Percentiles rank a stretch among this genome's conserved stretches.
Evolutionary conservation across 2,113 vertebrate genomes (phyloP).

Genomic region (Uria aalge): DNA sequence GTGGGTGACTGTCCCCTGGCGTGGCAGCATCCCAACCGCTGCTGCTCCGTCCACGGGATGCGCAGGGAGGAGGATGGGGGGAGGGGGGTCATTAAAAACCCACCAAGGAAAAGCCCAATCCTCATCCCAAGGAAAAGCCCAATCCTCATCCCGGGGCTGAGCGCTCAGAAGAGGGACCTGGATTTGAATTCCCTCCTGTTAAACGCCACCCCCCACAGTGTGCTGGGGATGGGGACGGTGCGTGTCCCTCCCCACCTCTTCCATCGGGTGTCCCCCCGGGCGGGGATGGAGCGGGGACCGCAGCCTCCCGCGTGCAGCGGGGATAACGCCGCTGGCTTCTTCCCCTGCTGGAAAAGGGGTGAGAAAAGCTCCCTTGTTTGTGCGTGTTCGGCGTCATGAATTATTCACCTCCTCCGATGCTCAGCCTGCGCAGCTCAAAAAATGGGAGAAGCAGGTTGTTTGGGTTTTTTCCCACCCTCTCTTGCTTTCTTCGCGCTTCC

Average conservation of each 20-base stretch:
- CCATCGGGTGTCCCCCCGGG: fast-evolving
- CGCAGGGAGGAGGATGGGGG: fast-evolving
- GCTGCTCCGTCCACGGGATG: fast-evolving
- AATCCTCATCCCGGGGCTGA: fast-evolving
- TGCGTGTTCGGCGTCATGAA: neutral
- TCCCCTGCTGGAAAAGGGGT: neutral
- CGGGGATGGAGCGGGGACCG: fast-evolving
- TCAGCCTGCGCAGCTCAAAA: fast-evolving
- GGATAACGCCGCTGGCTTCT: neutral
- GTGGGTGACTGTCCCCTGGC: fast-evolving
- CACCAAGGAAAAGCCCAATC: neutral
- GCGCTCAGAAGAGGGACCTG: no score
- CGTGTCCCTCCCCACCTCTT: no score
- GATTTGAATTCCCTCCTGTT: neutral
- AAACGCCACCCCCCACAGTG: fast-evolving
- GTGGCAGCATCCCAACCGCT: fast-evolving
- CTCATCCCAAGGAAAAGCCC: neutral
- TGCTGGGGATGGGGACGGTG: fast-evolving
- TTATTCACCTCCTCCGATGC: neutral
- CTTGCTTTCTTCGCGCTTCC: no score
- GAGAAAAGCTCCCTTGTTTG: neutral
- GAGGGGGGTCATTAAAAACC: neutral
- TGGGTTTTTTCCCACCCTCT: neutral
- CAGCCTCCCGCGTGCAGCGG: fast-evolving
- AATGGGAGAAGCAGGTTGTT: neutral